Evolutionary conservation across 2,888 invertebrate genomes (phyloP).

Genomic region (Nymphalis urticae): DNA sequence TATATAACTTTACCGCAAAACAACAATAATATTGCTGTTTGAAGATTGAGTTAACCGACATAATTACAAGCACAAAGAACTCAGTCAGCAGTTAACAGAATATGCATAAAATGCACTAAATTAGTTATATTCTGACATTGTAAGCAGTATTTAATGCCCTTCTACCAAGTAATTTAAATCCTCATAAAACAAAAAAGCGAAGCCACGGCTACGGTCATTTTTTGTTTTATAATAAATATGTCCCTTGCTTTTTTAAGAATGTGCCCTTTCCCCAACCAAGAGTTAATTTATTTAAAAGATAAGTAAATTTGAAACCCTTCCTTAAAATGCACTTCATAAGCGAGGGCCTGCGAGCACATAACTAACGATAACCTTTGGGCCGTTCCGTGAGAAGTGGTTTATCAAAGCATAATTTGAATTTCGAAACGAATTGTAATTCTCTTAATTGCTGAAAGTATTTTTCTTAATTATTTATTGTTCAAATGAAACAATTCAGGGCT

Average conservation of each 20-base stretch:
- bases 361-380: conserved; percentile 14
- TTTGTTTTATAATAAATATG: not conserved
- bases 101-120: not conserved
- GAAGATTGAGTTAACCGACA: not conserved
- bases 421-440: not conserved
- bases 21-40: no score
- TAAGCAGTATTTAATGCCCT: not conserved
- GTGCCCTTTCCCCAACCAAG: not conserved
- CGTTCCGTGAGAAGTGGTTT: conserved; percentile 16
- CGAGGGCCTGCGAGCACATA: conserved; percentile 4
- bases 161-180: not conserved
- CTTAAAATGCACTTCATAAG: conserved; percentile 4
- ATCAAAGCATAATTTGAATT: conserved; percentile 3
- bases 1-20: no score
- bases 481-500: no score
- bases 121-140: no score
- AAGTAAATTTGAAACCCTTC: conserved; percentile 22
- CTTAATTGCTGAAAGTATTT: not conserved
- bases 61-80: not conserved
- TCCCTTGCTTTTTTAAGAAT: not conserved
- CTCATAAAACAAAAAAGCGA: not conserved
- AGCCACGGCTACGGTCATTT: not conserved
- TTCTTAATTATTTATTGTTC: no score
- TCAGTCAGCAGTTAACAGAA: not conserved
- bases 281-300: conserved; percentile 20